These are phyloP conservation scores for Sander lucioperca DNA, from an alignment of 2,113 vertebrate species.

Conservation along the genomic window DNA sequence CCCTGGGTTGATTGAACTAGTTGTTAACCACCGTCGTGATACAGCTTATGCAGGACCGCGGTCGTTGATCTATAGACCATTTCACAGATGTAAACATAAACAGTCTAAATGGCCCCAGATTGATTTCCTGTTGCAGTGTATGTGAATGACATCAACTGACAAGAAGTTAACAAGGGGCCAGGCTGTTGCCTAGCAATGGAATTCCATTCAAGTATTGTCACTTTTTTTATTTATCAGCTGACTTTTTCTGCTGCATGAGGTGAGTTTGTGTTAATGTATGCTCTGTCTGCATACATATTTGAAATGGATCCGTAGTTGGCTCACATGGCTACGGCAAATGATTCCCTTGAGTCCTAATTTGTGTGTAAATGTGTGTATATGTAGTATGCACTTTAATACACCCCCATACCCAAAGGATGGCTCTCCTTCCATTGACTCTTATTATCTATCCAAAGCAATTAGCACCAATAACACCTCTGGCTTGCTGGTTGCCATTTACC, in stretches of 20 bases:
- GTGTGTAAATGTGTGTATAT: background rate
- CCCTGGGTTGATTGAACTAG: too few relatives aligned
- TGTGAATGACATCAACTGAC: too few relatives aligned
- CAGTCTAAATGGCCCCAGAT: too few relatives aligned
- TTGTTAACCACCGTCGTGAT: too few relatives aligned
- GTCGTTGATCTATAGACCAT: too few relatives aligned
- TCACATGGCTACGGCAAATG: background rate
- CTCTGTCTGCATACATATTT: conserved; percentile 8
- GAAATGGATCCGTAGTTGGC: background rate
- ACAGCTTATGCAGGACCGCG: too few relatives aligned
- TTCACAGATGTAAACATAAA: too few relatives aligned
- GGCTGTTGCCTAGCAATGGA: too few relatives aligned
- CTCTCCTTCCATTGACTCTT: conserved; percentile 31
- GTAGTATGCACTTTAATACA: too few relatives aligned
- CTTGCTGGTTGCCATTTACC: conserved; percentile 36
- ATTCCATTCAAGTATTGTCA: background rate
- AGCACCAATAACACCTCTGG: conserved; percentile 41
- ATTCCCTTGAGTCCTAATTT: background rate
- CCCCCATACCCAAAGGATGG: conserved; percentile 8
- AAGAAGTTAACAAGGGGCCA: too few relatives aligned
- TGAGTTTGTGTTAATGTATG: background rate
- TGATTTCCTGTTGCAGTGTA: too few relatives aligned
- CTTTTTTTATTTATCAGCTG: background rate
- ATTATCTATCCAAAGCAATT: conserved; percentile 56
- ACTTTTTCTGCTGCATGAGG: background rate